phyloP scores from a whole-genome alignment of 2,888 invertebrate species.

The Sesia bembeciformis region DNA sequence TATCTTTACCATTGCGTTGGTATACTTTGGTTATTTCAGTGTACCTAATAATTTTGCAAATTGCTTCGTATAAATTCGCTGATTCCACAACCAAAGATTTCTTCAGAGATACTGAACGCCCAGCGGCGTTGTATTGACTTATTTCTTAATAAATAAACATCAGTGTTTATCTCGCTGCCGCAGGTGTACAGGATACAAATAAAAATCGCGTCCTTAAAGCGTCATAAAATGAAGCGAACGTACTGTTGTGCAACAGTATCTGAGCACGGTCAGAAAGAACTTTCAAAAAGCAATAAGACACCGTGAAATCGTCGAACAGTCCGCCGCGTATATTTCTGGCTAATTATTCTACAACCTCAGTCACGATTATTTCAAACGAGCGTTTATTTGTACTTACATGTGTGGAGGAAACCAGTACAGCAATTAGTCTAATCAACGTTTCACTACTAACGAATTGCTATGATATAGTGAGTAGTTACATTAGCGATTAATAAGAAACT shows the following conservation, averaged over 20 bases:
- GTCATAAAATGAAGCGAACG: slow-evolving; percentile 22
- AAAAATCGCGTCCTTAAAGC: slow-evolving; percentile 27
- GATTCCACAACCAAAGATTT: slow-evolving; percentile 18
- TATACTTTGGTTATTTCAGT: background rate
- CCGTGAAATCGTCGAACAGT: slow-evolving; percentile 53
- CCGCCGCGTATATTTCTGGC: slow-evolving; percentile 35
- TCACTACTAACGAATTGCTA: slow-evolving; percentile 9
- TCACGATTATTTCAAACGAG: slow-evolving; percentile 55
- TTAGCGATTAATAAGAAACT: too few species aligned
- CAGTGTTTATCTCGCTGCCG: slow-evolving; percentile 18
- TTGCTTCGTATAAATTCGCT: slow-evolving; percentile 2
- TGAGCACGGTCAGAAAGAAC: slow-evolving; percentile 35
- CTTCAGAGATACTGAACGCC: slow-evolving; percentile 13
- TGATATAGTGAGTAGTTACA: slow-evolving; percentile 1
- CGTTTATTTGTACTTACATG: slow-evolving; percentile 15
- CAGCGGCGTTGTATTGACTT: slow-evolving; percentile 30
- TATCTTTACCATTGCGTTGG: background rate
- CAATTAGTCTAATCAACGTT: slow-evolving; percentile 16
- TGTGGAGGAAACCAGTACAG: slow-evolving; percentile 20
- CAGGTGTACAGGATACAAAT: slow-evolving; percentile 32
- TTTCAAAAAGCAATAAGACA: slow-evolving; percentile 65
- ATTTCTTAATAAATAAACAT: slow-evolving; percentile 35
- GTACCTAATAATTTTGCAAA: background rate
- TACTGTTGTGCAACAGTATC: slow-evolving; percentile 29
- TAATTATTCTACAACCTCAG: slow-evolving; percentile 55